Percentiles rank a stretch among this genome's conserved stretches.
Evolutionary conservation across 2,797 vertebrate genomes (phyloP).

Genomic region (Lycodopsis pacificus): DNA sequence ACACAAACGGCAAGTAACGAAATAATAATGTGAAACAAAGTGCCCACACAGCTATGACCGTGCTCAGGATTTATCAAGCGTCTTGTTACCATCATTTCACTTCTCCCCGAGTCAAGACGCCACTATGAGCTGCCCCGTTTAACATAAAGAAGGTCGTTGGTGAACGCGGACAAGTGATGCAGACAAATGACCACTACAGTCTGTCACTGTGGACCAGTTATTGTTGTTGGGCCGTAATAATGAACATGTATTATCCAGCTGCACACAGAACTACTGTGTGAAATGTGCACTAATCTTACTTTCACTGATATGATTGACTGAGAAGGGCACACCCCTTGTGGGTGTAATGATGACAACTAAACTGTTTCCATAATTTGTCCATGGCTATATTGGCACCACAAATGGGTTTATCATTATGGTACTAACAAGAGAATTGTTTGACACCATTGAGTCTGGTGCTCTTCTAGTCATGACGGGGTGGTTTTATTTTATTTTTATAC

Average conservation of each 20-base stretch:
- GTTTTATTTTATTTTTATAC: conserved; percentile 64
- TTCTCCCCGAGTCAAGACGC: conserved; percentile 16
- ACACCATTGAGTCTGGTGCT: conserved; percentile 43
- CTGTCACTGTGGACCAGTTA: conserved; percentile 37
- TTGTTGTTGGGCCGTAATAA: conserved; percentile 32
- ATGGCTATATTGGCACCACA: conserved; percentile 22
- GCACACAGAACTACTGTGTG: conserved; percentile 55
- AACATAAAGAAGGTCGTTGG: conserved; percentile 24
- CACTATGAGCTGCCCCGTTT: conserved; percentile 32
- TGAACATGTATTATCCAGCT: conserved; percentile 47
- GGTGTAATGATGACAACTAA: conserved; percentile 14
- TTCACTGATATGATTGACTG: conserved; percentile 73
- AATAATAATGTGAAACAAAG: conserved; percentile 36
- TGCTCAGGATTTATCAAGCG: conserved; percentile 60
- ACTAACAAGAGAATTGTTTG: conserved; percentile 41
- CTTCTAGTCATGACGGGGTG: conserved; percentile 74
- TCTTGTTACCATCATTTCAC: conserved; percentile 26
- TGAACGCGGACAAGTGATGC: conserved; percentile 20
- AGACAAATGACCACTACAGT: conserved; percentile 37
- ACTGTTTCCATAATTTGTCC: conserved; percentile 28
- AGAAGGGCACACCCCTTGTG: conserved; percentile 22
- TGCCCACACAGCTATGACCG: conserved; percentile 33
- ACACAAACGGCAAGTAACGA: conserved; percentile 25
- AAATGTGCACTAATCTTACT: conserved; percentile 66
- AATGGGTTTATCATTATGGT: conserved; percentile 42